phyloP scores from a whole-genome alignment of 2,113 vertebrate genomes.

The Phyllostomus hastatus region DNA sequence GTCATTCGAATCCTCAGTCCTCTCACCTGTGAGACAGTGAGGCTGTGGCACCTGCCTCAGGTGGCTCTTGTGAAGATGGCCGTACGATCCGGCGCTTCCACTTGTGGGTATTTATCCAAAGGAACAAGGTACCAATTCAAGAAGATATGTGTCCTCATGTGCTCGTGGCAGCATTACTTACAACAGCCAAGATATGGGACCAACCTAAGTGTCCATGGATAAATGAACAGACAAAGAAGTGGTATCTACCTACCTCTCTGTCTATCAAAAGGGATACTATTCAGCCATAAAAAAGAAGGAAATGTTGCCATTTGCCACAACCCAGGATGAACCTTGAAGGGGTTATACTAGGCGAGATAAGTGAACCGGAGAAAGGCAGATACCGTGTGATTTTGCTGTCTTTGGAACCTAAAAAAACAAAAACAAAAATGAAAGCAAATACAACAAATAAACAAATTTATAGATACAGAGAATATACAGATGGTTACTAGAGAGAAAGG shows the following conservation, averaged over 20 bases:
- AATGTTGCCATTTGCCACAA: neutral
- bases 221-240: neutral
- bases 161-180: neutral
- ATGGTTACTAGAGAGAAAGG: neutral
- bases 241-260: no score
- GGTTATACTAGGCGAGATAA: neutral
- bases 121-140: no score
- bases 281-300: neutral
- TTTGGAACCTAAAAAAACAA: no score
- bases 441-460: no score
- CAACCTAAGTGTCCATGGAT: neutral
- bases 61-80: no score
- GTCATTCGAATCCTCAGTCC: neutral
- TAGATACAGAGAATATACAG: no score
- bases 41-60: no score
- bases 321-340: neutral
- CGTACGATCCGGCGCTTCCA: no score
- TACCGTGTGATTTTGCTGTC: no score
- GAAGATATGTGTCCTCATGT: no score
- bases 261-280: neutral
- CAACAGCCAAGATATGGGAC: neutral
- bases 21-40: neutral
- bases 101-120: no score
- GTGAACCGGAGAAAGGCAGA: neutral
- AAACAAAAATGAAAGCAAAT: no score